These are phyloP conservation scores for Sinocyclocheilus rhinocerous DNA, from an alignment of 2,113 vertebrate genomes.

Conservation along the genomic window DNA sequence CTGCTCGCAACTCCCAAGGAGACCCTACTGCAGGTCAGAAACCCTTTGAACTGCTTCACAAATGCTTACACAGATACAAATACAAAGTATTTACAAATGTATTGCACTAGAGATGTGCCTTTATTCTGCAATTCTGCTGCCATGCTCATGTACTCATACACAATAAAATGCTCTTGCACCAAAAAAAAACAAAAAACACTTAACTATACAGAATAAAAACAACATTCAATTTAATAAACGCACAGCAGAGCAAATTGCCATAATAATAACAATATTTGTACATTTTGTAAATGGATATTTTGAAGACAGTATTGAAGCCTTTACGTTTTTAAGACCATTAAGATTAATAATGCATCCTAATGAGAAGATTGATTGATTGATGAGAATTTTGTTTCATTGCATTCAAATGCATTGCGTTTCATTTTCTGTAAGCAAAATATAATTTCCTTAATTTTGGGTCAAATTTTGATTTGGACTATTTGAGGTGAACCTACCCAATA, in stretches of 20 bases:
- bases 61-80: background rate
- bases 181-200: no score
- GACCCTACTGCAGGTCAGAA: conserved; percentile 77
- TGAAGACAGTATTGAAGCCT: background rate
- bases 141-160: background rate
- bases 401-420: no score
- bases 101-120: background rate
- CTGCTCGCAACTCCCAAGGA: conserved; percentile 78
- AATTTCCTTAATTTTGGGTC: background rate
- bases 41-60: background rate
- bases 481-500: background rate
- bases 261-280: background rate
- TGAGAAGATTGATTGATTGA: no score
- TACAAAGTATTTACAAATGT: background rate
- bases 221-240: background rate
- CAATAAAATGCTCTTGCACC: background rate
- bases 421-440: background rate
- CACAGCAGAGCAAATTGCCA: background rate
- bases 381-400: no score
- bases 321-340: background rate
- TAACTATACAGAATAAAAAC: background rate
- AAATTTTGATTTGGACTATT: background rate
- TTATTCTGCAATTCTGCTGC: background rate
- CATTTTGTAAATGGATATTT: background rate
- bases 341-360: background rate